phyloP scores from a whole-genome alignment of 2,888 invertebrate genomes.

The Caenorhabditis sp. region DNA sequence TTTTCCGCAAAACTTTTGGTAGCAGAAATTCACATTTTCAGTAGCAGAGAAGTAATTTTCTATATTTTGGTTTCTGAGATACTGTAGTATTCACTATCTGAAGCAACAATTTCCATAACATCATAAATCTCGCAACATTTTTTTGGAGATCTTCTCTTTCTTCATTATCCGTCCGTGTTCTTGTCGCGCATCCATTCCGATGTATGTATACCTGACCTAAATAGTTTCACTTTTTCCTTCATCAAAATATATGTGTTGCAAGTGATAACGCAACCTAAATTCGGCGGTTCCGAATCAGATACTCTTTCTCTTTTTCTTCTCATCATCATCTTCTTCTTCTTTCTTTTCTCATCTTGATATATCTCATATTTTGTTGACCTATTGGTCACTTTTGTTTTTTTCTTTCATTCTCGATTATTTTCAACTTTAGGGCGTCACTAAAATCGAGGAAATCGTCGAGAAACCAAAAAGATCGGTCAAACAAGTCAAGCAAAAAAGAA shows the following conservation, averaged over 20 bases:
- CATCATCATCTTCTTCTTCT: constrained; percentile 8
- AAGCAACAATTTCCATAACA: background rate
- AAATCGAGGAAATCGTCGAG: constrained; percentile 26
- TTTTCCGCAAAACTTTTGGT: too few relatives aligned
- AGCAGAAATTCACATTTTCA: too few relatives aligned
- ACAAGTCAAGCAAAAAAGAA: constrained; percentile 25
- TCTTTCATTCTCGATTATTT: background rate
- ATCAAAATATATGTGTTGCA: constrained; percentile 11
- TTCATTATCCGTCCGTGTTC: background rate
- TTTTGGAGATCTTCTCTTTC: background rate
- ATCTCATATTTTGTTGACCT: background rate
- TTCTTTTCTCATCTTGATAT: background rate
- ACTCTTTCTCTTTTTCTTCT: constrained; percentile 5
- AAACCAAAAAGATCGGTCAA: constrained; percentile 30
- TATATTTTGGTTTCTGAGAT: too few relatives aligned
- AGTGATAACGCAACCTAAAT: constrained; percentile 42
- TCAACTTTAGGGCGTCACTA: constrained; percentile 19
- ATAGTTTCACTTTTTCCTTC: background rate
- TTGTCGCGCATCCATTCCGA: background rate
- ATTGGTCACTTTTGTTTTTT: constrained; percentile 2
- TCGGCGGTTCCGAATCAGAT: constrained; percentile 2
- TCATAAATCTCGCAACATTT: constrained; percentile 1
- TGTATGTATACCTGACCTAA: background rate
- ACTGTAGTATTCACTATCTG: too few relatives aligned
- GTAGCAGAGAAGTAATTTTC: too few relatives aligned